Evolutionary conservation across 2,888 invertebrate genomes (phyloP).

Genomic region (Hesperia comma): DNA sequence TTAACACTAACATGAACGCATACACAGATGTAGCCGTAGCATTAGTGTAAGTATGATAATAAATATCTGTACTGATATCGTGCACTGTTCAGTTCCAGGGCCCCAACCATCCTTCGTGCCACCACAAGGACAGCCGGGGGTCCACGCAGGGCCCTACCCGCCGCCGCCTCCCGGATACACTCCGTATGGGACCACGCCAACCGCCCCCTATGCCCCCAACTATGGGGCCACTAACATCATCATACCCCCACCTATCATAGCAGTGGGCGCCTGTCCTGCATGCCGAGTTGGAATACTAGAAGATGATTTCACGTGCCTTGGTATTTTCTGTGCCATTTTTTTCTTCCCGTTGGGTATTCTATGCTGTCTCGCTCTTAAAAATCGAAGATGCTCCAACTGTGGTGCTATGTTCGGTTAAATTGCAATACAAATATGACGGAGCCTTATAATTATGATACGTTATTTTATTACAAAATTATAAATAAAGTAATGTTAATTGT

Average conservation of each 20-base stretch:
- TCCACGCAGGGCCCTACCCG: conserved; percentile 59
- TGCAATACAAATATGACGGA: neutral
- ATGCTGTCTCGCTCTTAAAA: conserved; percentile 93
- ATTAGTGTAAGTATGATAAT: neutral
- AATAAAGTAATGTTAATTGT: conserved; percentile 11
- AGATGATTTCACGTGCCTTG: conserved; percentile 93
- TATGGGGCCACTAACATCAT: conserved; percentile 86
- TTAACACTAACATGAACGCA: too few relatives aligned
- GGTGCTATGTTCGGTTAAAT: conserved; percentile 89
- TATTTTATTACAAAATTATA: conserved; percentile 18
- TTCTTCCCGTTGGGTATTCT: conserved; percentile 95
- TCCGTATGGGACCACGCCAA: conserved; percentile 65
- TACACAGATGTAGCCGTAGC: too few relatives aligned
- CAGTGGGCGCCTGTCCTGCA: conserved; percentile 94
- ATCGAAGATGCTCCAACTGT: conserved; percentile 94
- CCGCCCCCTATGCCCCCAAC: conserved; percentile 79
- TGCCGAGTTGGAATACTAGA: conserved; percentile 94
- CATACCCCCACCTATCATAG: conserved; percentile 90
- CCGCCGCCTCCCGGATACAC: conserved; percentile 85
- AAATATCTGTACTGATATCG: neutral
- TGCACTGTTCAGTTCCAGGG: conserved; percentile 50
- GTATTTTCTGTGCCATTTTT: conserved; percentile 92
- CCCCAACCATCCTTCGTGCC: conserved; percentile 43
- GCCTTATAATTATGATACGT: conserved; percentile 8
- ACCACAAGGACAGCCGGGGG: conserved; percentile 20